Evolutionary conservation across 2,113 vertebrate genomes (phyloP).

Genomic region (Gila orcuttii): DNA sequence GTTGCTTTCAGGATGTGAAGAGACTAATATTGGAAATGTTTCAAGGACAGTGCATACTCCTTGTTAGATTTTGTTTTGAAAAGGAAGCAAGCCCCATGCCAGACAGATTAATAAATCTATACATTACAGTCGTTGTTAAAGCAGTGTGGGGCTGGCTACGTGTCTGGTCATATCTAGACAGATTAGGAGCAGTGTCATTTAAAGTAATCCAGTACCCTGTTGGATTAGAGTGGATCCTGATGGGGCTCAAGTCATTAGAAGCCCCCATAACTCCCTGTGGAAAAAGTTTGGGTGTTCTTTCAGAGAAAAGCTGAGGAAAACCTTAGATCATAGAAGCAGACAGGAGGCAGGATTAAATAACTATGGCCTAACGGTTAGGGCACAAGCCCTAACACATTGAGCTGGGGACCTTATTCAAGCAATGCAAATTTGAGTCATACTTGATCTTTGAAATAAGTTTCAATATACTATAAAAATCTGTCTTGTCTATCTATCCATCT

Average conservation of each 20-base stretch:
- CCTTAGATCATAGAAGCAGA: neutral
- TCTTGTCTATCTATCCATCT: too few relatives aligned
- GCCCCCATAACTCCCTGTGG: neutral
- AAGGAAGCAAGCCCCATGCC: neutral
- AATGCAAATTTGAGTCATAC: neutral
- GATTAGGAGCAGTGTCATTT: constrained; percentile 43
- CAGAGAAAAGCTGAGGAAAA: neutral
- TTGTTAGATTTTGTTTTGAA: neutral
- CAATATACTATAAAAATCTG: too few relatives aligned
- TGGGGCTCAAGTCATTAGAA: constrained; percentile 12
- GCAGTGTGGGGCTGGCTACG: neutral
- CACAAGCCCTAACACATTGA: neutral
- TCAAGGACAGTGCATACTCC: constrained; percentile 24
- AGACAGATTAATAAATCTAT: constrained; percentile 34
- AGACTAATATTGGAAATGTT: neutral
- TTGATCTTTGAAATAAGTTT: neutral
- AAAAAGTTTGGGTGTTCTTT: constrained; percentile 17
- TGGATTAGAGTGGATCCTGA: constrained; percentile 19
- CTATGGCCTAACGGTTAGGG: neutral
- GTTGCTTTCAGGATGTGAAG: too few relatives aligned
- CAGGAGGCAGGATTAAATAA: constrained; percentile 8
- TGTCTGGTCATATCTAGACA: constrained; percentile 43
- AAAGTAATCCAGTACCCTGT: constrained; percentile 34
- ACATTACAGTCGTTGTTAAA: neutral
- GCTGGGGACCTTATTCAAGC: neutral